Conservation (phyloP, 2,888 invertebrate genomes). For the Lutraria lutraria region DNA sequence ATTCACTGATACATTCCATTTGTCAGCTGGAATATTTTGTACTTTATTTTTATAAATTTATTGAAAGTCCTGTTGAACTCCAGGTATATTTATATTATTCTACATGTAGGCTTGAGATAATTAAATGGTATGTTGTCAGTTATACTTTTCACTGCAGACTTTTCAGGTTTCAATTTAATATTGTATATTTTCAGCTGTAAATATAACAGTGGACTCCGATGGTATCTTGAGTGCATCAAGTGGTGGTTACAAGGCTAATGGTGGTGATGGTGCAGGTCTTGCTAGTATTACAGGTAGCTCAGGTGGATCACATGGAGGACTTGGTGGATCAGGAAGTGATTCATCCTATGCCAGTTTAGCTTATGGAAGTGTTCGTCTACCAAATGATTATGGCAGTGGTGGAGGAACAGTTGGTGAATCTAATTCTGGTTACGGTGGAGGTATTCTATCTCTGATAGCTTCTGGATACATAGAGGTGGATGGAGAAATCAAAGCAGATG, state of each 20-base stretch:
- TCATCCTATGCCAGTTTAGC: conserved; percentile 58
- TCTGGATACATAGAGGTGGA: conserved; percentile 73
- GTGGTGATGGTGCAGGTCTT: conserved; percentile 71
- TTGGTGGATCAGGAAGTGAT: conserved; percentile 74
- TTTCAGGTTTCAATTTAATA: not conserved
- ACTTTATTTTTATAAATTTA: too few relatives aligned
- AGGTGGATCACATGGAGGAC: conserved; percentile 79
- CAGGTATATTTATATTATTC: too few relatives aligned
- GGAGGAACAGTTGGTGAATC: conserved; percentile 67
- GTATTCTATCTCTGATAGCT: conserved; percentile 71
- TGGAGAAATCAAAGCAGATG: conserved; percentile 74
- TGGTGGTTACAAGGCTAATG: conserved; percentile 69
- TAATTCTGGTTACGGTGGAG: conserved; percentile 75
- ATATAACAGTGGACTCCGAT: conserved; percentile 78
- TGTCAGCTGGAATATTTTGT: too few relatives aligned
- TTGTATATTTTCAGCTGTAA: conserved; percentile 70
- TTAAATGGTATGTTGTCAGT: not conserved
- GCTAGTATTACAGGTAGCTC: conserved; percentile 64
- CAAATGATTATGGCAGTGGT: conserved; percentile 76
- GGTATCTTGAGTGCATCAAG: conserved; percentile 73
- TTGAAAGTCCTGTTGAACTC: too few relatives aligned
- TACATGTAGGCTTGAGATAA: not conserved
- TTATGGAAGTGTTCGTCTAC: conserved; percentile 67
- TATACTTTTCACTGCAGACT: not conserved
- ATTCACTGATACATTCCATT: too few relatives aligned